A percentile compares a stretch with the other conserved stretches of the same genome.
phyloP scores from a whole-genome alignment of 2,888 invertebrate genomes.

The Erebia aethiops region DNA sequence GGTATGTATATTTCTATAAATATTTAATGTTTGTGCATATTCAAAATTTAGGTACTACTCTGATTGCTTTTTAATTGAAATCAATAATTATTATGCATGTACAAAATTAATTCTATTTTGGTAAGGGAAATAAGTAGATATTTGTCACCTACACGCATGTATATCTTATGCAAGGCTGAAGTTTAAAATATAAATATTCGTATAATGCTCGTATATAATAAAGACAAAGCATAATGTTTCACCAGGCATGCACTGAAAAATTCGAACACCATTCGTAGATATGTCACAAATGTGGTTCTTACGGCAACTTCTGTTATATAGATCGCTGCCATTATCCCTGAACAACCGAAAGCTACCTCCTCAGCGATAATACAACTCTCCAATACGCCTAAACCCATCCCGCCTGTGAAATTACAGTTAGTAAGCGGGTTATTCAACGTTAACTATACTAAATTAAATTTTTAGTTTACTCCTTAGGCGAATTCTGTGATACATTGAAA shows the following conservation, averaged over 20 bases:
- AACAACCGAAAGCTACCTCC: conserved; percentile 95
- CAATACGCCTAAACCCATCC: conserved; percentile 87
- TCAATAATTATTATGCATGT: not conserved
- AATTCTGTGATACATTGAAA: not conserved
- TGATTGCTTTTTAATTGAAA: too few species aligned
- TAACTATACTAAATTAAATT: not conserved
- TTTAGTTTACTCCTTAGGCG: not conserved
- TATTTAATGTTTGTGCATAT: too few species aligned
- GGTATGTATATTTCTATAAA: too few species aligned
- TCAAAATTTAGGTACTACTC: too few species aligned
- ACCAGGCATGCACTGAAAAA: conserved; percentile 15
- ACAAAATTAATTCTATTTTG: not conserved
- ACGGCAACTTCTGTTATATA: conserved; percentile 91
- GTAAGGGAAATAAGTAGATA: not conserved
- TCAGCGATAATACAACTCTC: conserved; percentile 91
- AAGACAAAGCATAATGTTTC: not conserved
- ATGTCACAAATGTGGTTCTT: conserved; percentile 45
- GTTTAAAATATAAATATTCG: not conserved
- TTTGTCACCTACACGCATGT: not conserved
- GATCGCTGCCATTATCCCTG: conserved; percentile 95
- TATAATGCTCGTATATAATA: not conserved
- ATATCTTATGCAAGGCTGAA: not conserved
- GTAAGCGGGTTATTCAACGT: not conserved
- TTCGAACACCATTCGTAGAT: conserved; percentile 5
- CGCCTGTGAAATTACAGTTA: conserved; percentile 81